Evolutionary conservation across 37 sponge, comb jelly and placozoan genomes (phyloP), one percentile per base, ranked within the genome.

Genomic region (Spongia lamella): DNA sequence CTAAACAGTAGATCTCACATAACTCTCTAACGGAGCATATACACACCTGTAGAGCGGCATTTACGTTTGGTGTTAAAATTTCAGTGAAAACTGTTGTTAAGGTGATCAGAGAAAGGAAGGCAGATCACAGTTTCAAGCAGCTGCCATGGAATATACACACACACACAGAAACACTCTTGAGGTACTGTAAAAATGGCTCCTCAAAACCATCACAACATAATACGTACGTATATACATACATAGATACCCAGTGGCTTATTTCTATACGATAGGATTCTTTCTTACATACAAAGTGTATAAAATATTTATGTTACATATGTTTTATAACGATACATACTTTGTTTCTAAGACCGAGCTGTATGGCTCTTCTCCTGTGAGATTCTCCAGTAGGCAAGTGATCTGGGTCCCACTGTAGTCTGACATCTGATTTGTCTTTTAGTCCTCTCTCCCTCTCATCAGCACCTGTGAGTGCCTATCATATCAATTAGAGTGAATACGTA

Each of bases 351-450:
- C 90, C 90, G 15, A 89, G 72, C 36, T 89, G 90, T 39, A 89
- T 89, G 47, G 90, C 90, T 62, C 84, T 69, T 27, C 90, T 77
- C 40, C n/a, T n/a, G 57, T 57, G 33, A 11, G 72, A 34, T 6
- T n/a, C 78, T 20, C 91, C 91, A 69, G 40, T 22, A 31, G 91
- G 91, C 54, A 36, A 25, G 58, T 90, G 86, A 54, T 90, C 91
- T 17, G 91, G 91, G 52, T 90, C 91, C 91, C 91, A 90, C 63
- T 90, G 91, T 4, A 90, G 65, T 1, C 91, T 77, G 17, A 90
- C 91, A 50, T 76, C 35, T 26, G 83, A 49, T 51, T 53, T 58
- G 0, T 17, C 70, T 22, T 61, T 49, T 50, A 57, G 21, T 31
- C 73, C 86, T 6, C n/a, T 40, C 53, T 40, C 59, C 66, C 81